Base-by-base conservation (phyloP, 2,113 vertebrate genomes). In the Pelmatolapia mariae region DNA sequence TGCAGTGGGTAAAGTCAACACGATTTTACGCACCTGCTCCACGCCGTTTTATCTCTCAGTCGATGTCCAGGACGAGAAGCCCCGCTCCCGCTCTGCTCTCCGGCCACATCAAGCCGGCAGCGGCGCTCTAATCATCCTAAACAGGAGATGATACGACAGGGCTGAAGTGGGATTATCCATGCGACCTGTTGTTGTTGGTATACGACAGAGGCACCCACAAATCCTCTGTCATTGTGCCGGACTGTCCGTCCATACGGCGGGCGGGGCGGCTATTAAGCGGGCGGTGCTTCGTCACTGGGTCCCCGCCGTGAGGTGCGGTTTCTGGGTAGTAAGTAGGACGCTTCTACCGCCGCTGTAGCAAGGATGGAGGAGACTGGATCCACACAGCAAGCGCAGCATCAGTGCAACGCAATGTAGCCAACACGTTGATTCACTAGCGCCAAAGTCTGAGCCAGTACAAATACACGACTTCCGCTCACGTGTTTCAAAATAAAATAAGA, bases 151-250 rank as follows among this genome's bases (percentile, higher is more conserved):
- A 87, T 83, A 40, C 81, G 47, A 54, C 78, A 50, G 45, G 66
- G 22, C 16, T 38, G 59, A 12, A 68, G 86, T 56, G 92, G 92
- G 91, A 92, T 95, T 91, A 95, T 90, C 94, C 93, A 91, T 78
- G 93, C 88, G 92, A 95, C 94, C 94, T 95, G 94, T 95, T 95
- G 94, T 95, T 95, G 93, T 92, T 84, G 68, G 88, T 53, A 22
- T 38, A 85, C 66, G 86, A 89, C 87, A 90, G 85, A 89, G 87
- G 86, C 63, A 83, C 89, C 94, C 91, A 93, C 89, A 91, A 92
- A 93, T 93, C 92, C 90, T 90, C 86, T 87, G 93, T 92, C 96
- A 94, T 95, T 73, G 93, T 92, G 85, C 87, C 68, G 83, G 90
- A 86, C 52, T 82, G 80, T 91, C 89, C 93, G 82, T 90, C 89